phyloP scores from a whole-genome alignment of 2,888 invertebrate species.

The Peribatodes rhomboidaria region DNA sequence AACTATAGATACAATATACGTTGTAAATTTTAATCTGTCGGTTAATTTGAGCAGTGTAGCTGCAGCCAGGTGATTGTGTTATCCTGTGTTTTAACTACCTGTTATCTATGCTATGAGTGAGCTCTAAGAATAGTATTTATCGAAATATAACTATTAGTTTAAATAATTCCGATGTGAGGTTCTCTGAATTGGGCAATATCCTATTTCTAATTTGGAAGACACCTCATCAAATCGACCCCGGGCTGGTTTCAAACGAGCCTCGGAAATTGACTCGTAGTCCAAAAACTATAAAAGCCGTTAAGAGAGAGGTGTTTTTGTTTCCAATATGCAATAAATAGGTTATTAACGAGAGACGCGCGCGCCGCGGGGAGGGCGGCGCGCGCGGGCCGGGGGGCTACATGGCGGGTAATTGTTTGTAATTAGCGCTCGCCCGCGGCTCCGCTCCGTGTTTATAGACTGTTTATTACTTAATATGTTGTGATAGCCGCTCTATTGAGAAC shows the following conservation, averaged over 20 bases:
- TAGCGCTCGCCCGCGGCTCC: slow-evolving; percentile 62
- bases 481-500: slow-evolving; percentile 59
- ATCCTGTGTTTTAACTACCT: no score
- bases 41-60: background rate
- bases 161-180: background rate
- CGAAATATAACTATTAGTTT: no score
- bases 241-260: slow-evolving; percentile 2
- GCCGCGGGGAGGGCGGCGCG: slow-evolving; percentile 49
- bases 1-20: background rate
- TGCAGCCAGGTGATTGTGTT: background rate
- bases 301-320: slow-evolving; percentile 66
- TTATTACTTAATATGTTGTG: slow-evolving; percentile 81
- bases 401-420: slow-evolving; percentile 81
- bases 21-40: slow-evolving; percentile 17
- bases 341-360: slow-evolving; percentile 64
- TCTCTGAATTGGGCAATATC: background rate
- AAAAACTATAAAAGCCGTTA: slow-evolving; percentile 60
- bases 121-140: no score
- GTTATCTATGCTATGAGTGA: no score
- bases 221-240: slow-evolving; percentile 31
- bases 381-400: slow-evolving; percentile 62
- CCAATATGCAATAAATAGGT: slow-evolving; percentile 80
- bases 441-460: slow-evolving; percentile 74
- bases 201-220: background rate
- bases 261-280: slow-evolving; percentile 21